Percentiles rank a stretch among this genome's conserved stretches.
These are phyloP conservation scores for Porites cylindrica DNA, from an alignment of 92 coral and sea anemone genomes.

Conservation along the genomic window DNA sequence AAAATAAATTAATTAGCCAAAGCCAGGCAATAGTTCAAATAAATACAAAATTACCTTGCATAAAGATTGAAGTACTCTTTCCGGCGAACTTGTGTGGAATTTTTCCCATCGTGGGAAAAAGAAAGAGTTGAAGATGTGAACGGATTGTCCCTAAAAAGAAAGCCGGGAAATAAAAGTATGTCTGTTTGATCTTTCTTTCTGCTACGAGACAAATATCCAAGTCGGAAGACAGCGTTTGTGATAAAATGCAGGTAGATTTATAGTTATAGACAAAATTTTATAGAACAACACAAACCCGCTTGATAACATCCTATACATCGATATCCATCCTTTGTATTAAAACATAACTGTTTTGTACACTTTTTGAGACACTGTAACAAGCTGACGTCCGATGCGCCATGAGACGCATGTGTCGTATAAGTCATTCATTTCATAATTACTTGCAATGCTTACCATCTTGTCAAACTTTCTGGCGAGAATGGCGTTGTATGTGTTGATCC, in stretches of 20 bases:
- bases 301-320: too few relatives aligned
- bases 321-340: too few relatives aligned
- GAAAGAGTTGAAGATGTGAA: neutral
- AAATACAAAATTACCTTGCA: neutral
- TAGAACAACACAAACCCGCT: too few relatives aligned
- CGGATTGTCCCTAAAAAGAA: neutral
- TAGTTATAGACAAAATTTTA: neutral
- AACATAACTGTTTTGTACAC: too few relatives aligned
- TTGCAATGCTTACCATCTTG: constrained; percentile 2
- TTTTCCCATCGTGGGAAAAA: constrained; percentile 5
- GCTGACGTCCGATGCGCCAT: too few relatives aligned
- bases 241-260: too few relatives aligned
- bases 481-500: neutral
- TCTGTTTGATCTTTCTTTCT: neutral
- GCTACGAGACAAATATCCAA: neutral
- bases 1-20: neutral
- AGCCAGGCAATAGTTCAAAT: neutral
- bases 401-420: too few relatives aligned
- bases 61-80: neutral
- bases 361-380: neutral
- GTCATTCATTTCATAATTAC: too few relatives aligned
- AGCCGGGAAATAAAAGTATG: neutral
- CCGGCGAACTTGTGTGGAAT: neutral
- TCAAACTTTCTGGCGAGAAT: constrained; percentile 6
- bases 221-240: too few relatives aligned